phyloP scores from a whole-genome alignment of 2,888 invertebrate genomes.

The Parelbella ahira region DNA sequence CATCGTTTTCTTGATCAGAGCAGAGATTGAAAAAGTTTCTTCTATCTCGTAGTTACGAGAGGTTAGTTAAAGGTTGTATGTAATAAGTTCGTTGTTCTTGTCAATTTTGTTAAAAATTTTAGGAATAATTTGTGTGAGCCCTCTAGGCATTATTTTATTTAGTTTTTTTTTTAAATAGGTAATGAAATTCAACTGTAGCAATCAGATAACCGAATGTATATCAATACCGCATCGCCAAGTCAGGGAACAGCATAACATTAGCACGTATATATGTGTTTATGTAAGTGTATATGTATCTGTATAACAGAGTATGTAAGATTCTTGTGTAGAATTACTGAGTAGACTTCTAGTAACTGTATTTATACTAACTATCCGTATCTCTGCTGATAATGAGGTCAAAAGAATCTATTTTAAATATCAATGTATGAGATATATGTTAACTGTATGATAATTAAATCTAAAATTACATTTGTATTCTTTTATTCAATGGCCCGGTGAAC shows the following conservation, averaged over 20 bases:
- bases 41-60: too few relatives aligned
- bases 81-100: too few relatives aligned
- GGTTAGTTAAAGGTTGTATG: too few relatives aligned
- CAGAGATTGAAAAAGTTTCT: too few relatives aligned
- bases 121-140: too few relatives aligned
- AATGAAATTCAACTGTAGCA: too few relatives aligned
- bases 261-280: slow-evolving; percentile 29
- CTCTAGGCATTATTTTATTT: too few relatives aligned
- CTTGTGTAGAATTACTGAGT: slow-evolving; percentile 27
- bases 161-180: too few relatives aligned
- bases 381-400: slow-evolving; percentile 61
- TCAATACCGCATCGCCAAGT: slow-evolving; percentile 5
- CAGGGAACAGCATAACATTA: neutral
- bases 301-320: slow-evolving; percentile 29
- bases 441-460: slow-evolving; percentile 63
- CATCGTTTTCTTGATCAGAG: too few relatives aligned
- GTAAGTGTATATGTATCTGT: slow-evolving; percentile 35
- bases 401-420: slow-evolving; percentile 79
- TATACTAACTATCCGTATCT: slow-evolving; percentile 18
- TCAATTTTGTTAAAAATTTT: too few relatives aligned
- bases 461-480: slow-evolving; percentile 26
- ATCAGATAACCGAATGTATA: too few relatives aligned
- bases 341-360: slow-evolving; percentile 17
- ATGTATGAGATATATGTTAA: slow-evolving; percentile 74
- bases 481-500: too few relatives aligned